Base-by-base conservation (phyloP, 2,888 invertebrate species). In the Calameuta filiformis region DNA sequence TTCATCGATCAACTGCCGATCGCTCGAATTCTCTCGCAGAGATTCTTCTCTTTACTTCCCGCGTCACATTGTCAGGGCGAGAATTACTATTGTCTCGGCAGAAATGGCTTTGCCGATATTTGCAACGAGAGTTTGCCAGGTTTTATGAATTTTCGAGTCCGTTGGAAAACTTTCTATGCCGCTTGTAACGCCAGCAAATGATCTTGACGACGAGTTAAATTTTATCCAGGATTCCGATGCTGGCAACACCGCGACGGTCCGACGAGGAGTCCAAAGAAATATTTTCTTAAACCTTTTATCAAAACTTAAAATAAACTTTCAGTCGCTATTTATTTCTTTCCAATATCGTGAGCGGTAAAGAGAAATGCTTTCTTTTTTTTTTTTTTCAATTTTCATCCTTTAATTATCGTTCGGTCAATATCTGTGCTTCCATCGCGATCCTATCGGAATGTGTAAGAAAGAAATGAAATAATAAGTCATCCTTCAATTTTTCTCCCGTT, bases 401-500 rank as follows among this genome's bases (percentile, higher is more conserved):
- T 33, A 56, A 56, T 9, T 56, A 15, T 9, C 9, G 9, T 56
- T 23, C 6, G 23, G 9, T 56, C 23, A 23, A 56, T 56, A 23
- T 56, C 56, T 56, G 2, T 23, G 9, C 9, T 9, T 56, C 1
- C 9, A 56, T 56, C 23, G 56, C 23, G 23, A 56, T 56, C 9
- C 9, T 3, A 56, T 56, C 9, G 71, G 68, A 71, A 68, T 68
- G 30, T 56, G 31, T 15, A 35, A 76, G 56, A 76, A 33, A 71
- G 71, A n/a, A 35, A 68, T 11, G 37, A 73, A 23, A 75, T 37
- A 30, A 12, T 15, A 73, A 40, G 69, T 69, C 33, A 31, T 12
- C 31, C 71, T 23, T 71, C 71, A 71, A 71, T 71, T 71, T 56
- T 56, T 71, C 71, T 71, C 34, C 31, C 33, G 15, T 71, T 71